Percentiles rank a stretch among this genome's conserved stretches.
Conservation (phyloP, 1,140 invertebrate species). For the Cydia splendana region DNA sequence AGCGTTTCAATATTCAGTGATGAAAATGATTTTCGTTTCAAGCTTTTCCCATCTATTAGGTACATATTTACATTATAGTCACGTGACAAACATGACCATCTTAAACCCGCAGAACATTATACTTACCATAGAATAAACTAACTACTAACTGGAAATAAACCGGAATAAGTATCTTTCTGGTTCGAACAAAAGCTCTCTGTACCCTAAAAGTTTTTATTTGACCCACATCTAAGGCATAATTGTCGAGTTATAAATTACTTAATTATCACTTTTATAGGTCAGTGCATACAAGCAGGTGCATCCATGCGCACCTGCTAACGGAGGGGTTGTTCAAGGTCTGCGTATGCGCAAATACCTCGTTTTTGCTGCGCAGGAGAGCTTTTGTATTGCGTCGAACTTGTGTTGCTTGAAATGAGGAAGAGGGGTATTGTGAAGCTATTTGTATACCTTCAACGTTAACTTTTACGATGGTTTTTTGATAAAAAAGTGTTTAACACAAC, state of each 20-base stretch:
- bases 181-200: constrained; percentile 11
- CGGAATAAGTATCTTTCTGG: background rate
- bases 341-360: constrained; percentile 49
- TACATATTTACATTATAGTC: too few relatives aligned
- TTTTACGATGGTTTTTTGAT: background rate
- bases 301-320: constrained; percentile 59
- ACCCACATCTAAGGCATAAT: constrained; percentile 77
- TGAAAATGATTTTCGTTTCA: too few relatives aligned
- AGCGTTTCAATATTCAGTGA: too few relatives aligned
- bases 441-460: background rate
- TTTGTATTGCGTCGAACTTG: constrained; percentile 14
- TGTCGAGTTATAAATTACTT: constrained; percentile 71
- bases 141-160: background rate
- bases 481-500: background rate
- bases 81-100: too few relatives aligned
- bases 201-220: constrained; percentile 62
- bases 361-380: constrained; percentile 44
- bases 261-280: constrained; percentile 79
- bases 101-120: too few relatives aligned
- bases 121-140: background rate
- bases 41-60: too few relatives aligned
- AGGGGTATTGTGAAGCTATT: constrained; percentile 1
- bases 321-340: constrained; percentile 69
- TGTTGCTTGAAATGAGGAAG: constrained; percentile 18
- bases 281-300: constrained; percentile 75